Percentiles rank a stretch among this genome's conserved stretches.
phyloP scores from a whole-genome alignment of 1,140 invertebrate genomes.

The Amyelois transitella region DNA sequence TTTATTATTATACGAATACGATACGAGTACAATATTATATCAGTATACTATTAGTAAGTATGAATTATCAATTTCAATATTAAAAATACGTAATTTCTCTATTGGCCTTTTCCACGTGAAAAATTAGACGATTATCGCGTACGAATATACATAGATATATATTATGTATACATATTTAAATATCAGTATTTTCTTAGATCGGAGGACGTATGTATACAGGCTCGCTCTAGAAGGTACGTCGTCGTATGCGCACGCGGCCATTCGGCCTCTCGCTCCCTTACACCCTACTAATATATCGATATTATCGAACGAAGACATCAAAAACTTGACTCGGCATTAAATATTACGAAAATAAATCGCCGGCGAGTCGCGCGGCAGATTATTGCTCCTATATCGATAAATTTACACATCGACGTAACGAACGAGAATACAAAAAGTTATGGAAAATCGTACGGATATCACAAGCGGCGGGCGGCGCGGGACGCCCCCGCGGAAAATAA shows the following conservation, averaged over 20 bases:
- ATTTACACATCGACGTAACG: conserved; percentile 72
- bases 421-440: conserved; percentile 73
- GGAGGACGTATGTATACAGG: conserved; percentile 72
- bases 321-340: conserved; percentile 71
- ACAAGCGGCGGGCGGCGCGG: conserved; percentile 71
- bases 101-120: conserved; percentile 69
- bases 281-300: conserved; percentile 65
- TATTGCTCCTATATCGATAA: conserved; percentile 73
- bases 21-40: conserved; percentile 37
- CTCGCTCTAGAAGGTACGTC: conserved; percentile 71
- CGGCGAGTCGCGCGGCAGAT: conserved; percentile 69
- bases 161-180: conserved; percentile 71
- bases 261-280: conserved; percentile 60
- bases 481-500: conserved; percentile 72
- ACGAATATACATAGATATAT: conserved; percentile 55
- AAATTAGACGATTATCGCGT: conserved; percentile 67
- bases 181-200: conserved; percentile 67
- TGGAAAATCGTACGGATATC: conserved; percentile 73
- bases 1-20: conserved; percentile 55
- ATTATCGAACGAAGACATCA: conserved; percentile 71
- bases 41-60: conserved; percentile 61
- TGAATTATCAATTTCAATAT: conserved; percentile 67
- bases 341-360: conserved; percentile 74
- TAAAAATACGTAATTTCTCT: conserved; percentile 74
- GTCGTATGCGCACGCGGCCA: conserved; percentile 67